Percentiles rank a stretch among this genome's conserved stretches.
These are phyloP conservation scores for Morone saxatilis DNA, from an alignment of 2,113 vertebrate species.

Conservation along the genomic window DNA sequence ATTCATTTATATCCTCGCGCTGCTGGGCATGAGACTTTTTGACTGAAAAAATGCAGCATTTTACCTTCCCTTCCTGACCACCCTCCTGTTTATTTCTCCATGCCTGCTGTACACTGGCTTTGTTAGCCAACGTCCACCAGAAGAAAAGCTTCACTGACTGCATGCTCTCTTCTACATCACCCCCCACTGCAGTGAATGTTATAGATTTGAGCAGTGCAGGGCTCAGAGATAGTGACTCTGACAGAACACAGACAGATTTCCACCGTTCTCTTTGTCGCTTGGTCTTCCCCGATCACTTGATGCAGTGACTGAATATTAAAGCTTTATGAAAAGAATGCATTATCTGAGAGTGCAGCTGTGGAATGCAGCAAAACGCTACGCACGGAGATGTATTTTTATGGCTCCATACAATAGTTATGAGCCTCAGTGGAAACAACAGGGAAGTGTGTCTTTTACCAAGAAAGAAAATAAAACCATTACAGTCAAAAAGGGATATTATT, in stretches of 20 bases:
- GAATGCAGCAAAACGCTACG: slow-evolving; percentile 29
- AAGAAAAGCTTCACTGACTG: slow-evolving; percentile 9
- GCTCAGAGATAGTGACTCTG: neutral
- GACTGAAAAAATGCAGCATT: neutral
- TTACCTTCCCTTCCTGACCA: slow-evolving; percentile 1
- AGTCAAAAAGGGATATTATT: slow-evolving; percentile 38
- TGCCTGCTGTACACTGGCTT: neutral
- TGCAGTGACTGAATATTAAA: slow-evolving; percentile 53
- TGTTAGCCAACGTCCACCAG: neutral
- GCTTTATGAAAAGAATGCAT: slow-evolving; percentile 64
- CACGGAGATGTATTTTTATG: slow-evolving; percentile 50
- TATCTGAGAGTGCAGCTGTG: slow-evolving; percentile 59
- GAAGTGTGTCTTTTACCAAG: slow-evolving; percentile 26
- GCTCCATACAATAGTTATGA: slow-evolving; percentile 65
- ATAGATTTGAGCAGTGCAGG: slow-evolving; percentile 8
- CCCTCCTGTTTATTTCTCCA: neutral
- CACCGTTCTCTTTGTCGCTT: slow-evolving; percentile 16
- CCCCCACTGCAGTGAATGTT: slow-evolving; percentile 11
- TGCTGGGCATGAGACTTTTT: neutral
- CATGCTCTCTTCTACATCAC: slow-evolving; percentile 32
- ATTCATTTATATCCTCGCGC: slow-evolving; percentile 37
- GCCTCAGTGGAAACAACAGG: slow-evolving; percentile 32
- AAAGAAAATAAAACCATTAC: slow-evolving; percentile 60
- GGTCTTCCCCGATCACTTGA: slow-evolving; percentile 37
- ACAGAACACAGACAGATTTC: neutral